Percentiles rank a stretch among this genome's conserved stretches.
These are phyloP conservation scores for Crypturellus tataupa DNA, from an alignment of 2,797 vertebrate species.

Conservation along the genomic window DNA sequence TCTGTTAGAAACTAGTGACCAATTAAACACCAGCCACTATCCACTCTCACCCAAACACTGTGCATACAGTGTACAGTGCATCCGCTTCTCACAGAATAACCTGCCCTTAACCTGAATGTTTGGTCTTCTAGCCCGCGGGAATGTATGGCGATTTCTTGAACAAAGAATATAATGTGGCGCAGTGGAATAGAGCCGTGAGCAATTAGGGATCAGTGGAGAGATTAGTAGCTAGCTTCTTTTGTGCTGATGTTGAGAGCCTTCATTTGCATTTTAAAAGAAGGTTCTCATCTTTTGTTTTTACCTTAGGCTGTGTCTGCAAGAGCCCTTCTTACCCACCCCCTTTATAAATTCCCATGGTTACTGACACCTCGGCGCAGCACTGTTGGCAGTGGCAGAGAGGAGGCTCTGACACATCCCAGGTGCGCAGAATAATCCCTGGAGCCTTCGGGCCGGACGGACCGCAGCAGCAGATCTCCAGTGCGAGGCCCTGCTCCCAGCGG, in stretches of 20 bases:
- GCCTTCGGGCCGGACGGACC: not conserved
- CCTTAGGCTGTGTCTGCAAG: not conserved
- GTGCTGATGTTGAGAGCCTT: not conserved
- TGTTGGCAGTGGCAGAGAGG: accelerated
- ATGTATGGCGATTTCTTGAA: not conserved
- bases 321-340: accelerated
- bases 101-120: not conserved
- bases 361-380: not conserved
- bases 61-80: not conserved
- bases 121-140: not conserved
- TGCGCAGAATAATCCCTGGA: not conserved
- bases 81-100: not conserved
- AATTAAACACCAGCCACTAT: not conserved
- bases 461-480: not conserved
- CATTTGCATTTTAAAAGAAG: constrained; percentile 19
- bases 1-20: not conserved
- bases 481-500: not conserved
- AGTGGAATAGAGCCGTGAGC: not conserved
- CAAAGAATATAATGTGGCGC: not conserved
- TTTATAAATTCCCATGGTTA: not conserved
- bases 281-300: not conserved
- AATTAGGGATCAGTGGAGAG: constrained; percentile 2
- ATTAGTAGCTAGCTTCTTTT: not conserved
- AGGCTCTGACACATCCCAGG: not conserved
- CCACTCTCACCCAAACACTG: not conserved